These are phyloP conservation scores for Trichoplusia ni DNA, from an alignment of 1,140 invertebrate species.

Conservation along the genomic window DNA sequence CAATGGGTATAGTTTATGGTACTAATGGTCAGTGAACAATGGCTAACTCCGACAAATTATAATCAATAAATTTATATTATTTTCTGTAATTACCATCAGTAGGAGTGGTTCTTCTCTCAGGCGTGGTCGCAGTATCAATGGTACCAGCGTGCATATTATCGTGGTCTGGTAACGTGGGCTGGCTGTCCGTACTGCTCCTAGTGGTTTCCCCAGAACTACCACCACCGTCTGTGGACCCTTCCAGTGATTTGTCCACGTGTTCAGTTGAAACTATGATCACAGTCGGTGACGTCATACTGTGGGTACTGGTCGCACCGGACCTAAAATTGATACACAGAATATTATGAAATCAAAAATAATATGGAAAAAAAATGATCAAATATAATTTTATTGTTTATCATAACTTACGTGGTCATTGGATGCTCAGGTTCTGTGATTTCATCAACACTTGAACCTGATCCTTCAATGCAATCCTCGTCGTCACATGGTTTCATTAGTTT, in stretches of 20 bases:
- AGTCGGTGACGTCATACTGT: slow-evolving; percentile 68
- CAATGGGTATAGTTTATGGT: no score
- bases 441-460: slow-evolving; percentile 86
- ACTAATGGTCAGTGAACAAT: no score
- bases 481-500: slow-evolving; percentile 85
- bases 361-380: not conserved
- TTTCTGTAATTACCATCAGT: slow-evolving; percentile 56
- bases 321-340: slow-evolving; percentile 39
- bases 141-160: slow-evolving; percentile 72
- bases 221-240: slow-evolving; percentile 49
- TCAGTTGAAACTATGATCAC: slow-evolving; percentile 49
- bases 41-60: no score
- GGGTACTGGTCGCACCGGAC: slow-evolving; percentile 66
- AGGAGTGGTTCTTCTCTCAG: slow-evolving; percentile 61
- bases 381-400: not conserved
- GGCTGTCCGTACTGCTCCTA: slow-evolving; percentile 29
- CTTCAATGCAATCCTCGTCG: slow-evolving; percentile 91
- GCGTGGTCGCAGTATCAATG: slow-evolving; percentile 45
- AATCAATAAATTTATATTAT: no score
- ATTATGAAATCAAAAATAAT: not conserved
- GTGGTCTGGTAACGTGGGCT: slow-evolving; percentile 61
- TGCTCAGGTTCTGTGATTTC: slow-evolving; percentile 81
- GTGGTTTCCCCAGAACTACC: slow-evolving; percentile 39
- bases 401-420: slow-evolving; percentile 66
- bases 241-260: slow-evolving; percentile 49